Evolutionary conservation across 2,888 invertebrate species (phyloP), one percentile per base, ranked within the genome.

Genomic region (Nineta flava): DNA sequence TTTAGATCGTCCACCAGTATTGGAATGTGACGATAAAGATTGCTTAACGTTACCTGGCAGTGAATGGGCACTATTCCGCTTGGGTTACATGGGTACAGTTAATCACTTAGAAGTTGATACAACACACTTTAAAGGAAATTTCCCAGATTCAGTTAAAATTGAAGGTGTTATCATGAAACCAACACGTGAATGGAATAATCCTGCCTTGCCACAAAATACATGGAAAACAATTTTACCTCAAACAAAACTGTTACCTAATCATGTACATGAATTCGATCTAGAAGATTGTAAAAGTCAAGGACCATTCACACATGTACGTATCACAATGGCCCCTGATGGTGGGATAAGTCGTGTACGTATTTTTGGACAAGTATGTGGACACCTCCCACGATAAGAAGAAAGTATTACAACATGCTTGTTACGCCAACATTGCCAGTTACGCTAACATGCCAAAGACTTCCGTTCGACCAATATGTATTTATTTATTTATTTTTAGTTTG

Each of bases 91-190:
- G 1, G 78, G 77, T 9, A 62, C 56, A 35, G 64, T 78, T 19
- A 61, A 65, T 44, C 65, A 66, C 54, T 64, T 79, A 38, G 72
- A 73, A 57, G 67, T 79, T 1, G 78, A 79, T 56, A 79, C 79
- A 2, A 67, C 68, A 10, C 74, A 77, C 58, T 79, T 79, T 60
- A 78, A 77, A 63, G 79, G 79, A 45, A 80, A 80, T 60, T 79
- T 70, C 57, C 79, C 79, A 0, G 78, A 79, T 57, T 73, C 71
- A 1, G 67, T 77, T 16, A 73, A 68, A 60, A 63, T 79, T 49
- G 76, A 79, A 58, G 77, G 75, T 15, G 60, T 66, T 1, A 59
- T 65, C 42, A 57, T 71, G 10, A 46, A 55, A 41, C 49, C 54
- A 9, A 62, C 61, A 9, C 56, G 58, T 48, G 65, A 69, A 51